A percentile compares a stretch with the other conserved stretches of the same genome.
Conservation (phyloP, 2,113 vertebrate genomes). For the Lycaon pictus region DNA sequence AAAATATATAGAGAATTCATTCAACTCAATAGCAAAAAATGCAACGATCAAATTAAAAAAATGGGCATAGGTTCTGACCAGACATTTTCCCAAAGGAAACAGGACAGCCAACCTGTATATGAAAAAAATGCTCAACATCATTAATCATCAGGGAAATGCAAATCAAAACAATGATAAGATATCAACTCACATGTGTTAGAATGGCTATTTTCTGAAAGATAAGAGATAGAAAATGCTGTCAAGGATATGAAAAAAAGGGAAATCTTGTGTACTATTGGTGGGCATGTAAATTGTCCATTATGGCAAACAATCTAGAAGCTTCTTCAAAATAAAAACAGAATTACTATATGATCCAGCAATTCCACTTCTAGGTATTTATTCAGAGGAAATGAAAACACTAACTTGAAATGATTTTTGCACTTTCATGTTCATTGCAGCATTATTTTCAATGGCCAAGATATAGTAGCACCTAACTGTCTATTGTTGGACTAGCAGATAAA, state of each 20-base stretch:
- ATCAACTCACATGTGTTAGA: background rate
- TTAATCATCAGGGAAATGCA: background rate
- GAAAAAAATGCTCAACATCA: background rate
- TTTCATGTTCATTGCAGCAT: background rate
- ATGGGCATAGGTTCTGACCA: background rate
- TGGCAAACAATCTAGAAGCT: background rate
- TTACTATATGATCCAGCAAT: background rate
- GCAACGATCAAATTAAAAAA: background rate
- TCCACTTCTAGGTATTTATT: background rate
- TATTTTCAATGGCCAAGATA: background rate
- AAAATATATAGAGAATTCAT: background rate
- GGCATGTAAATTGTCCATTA: background rate
- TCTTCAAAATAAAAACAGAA: background rate
- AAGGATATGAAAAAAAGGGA: background rate
- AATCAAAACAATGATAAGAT: background rate
- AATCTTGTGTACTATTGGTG: background rate
- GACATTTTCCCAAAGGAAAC: background rate
- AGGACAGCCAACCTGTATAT: background rate
- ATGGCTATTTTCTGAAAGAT: background rate
- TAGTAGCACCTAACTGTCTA: background rate
- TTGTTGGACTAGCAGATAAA: background rate
- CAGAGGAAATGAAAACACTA: background rate
- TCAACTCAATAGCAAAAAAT: background rate
- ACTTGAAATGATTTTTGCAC: background rate
- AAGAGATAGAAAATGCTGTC: background rate